These are phyloP conservation scores for Acipenser ruthenus DNA, from an alignment of 2,797 vertebrate species.

Conservation along the genomic window DNA sequence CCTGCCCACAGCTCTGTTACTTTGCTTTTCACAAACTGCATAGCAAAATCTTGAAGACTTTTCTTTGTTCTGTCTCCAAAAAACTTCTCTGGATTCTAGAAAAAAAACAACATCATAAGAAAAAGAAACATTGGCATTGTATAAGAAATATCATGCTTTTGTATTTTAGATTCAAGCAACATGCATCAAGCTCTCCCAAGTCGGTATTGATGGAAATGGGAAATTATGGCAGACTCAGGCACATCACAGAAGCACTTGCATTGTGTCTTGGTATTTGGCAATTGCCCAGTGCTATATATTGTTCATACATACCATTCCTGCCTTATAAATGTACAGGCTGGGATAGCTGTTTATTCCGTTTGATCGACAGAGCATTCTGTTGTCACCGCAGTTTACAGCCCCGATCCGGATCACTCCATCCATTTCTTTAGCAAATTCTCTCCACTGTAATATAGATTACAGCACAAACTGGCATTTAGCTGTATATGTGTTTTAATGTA, in stretches of 20 bases:
- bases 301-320: constrained; percentile 69
- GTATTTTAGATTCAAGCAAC: too few relatives aligned
- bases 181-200: too few relatives aligned
- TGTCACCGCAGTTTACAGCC: constrained; percentile 94
- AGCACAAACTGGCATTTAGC: neutral
- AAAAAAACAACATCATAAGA: too few relatives aligned
- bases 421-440: constrained; percentile 94
- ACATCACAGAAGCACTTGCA: too few relatives aligned
- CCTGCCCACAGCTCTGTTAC: constrained; percentile 85
- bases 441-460: constrained; percentile 64
- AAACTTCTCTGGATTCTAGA: constrained; percentile 81
- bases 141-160: too few relatives aligned
- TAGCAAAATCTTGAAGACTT: constrained; percentile 75
- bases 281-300: too few relatives aligned
- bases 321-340: constrained; percentile 81
- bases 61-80: constrained; percentile 74
- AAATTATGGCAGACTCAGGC: too few relatives aligned
- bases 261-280: too few relatives aligned
- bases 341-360: constrained; percentile 91
- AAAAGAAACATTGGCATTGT: too few relatives aligned
- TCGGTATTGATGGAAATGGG: too few relatives aligned
- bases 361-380: constrained; percentile 80
- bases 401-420: constrained; percentile 86
- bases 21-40: constrained; percentile 79
- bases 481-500: too few relatives aligned